Percentiles rank a stretch among this genome's conserved stretches.
phyloP scores from a whole-genome alignment of 2,113 vertebrate species.

The Chionodraco myersi region DNA sequence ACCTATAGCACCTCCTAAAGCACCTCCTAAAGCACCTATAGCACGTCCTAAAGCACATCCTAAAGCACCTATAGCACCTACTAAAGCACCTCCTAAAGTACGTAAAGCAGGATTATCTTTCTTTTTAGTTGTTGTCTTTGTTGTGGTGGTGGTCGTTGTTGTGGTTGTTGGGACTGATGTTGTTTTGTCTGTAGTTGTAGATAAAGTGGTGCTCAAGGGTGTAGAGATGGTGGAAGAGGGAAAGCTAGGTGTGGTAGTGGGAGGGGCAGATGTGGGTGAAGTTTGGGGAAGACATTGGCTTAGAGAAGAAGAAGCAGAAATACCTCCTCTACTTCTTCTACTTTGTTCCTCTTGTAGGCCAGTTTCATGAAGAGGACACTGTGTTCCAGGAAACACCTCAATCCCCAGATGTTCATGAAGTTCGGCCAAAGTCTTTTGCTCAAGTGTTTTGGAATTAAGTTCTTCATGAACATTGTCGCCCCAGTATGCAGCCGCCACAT shows the following conservation, averaged over 20 bases:
- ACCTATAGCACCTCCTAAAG: background rate
- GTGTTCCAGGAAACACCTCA: too few relatives aligned
- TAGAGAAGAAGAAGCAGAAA: background rate
- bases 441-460: background rate
- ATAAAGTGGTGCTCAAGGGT: background rate
- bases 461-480: too few relatives aligned
- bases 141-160: too few relatives aligned
- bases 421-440: too few relatives aligned
- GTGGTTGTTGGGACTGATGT: background rate
- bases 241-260: background rate
- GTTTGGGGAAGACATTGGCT: slow-evolving; percentile 9
- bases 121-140: background rate
- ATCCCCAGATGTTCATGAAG: too few relatives aligned
- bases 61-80: background rate
- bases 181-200: background rate
- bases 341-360: too few relatives aligned
- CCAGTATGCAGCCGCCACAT: too few relatives aligned
- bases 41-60: too few relatives aligned
- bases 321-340: too few relatives aligned
- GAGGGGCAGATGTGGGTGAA: background rate
- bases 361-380: too few relatives aligned
- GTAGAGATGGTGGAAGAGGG: background rate
- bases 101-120: background rate
- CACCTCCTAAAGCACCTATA: too few relatives aligned
- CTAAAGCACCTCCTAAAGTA: background rate